phyloP scores from a whole-genome alignment of 1,140 invertebrate species.

The Ladona fulva region DNA sequence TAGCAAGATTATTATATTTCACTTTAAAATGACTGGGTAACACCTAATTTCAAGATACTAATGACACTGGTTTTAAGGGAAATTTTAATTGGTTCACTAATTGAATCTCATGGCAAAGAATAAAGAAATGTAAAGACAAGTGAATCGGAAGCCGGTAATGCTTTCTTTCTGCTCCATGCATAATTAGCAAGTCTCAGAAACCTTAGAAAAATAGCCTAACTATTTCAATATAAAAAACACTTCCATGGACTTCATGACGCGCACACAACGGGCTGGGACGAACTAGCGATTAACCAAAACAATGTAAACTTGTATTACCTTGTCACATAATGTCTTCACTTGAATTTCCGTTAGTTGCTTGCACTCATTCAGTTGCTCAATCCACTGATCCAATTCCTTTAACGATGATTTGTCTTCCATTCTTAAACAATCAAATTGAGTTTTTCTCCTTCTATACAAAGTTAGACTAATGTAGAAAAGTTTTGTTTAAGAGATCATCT shows the following conservation, averaged over 20 bases:
- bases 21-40: too few relatives aligned
- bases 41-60: too few relatives aligned
- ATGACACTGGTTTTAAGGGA: too few relatives aligned
- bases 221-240: slow-evolving; percentile 21
- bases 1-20: too few relatives aligned
- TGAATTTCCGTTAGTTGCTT: slow-evolving; percentile 99
- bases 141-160: too few relatives aligned
- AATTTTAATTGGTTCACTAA: too few relatives aligned
- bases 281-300: not conserved
- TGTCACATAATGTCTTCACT: slow-evolving; percentile 99
- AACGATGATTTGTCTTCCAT: slow-evolving; percentile 91
- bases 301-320: slow-evolving; percentile 56
- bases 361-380: slow-evolving; percentile 99
- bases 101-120: too few relatives aligned
- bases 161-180: too few relatives aligned
- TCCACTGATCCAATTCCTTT: slow-evolving; percentile 99
- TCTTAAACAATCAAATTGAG: not conserved
- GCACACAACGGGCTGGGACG: slow-evolving; percentile 30
- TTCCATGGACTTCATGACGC: slow-evolving; percentile 32
- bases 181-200: slow-evolving; percentile 24
- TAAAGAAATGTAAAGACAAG: too few relatives aligned
- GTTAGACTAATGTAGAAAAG: not conserved
- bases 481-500: not conserved
- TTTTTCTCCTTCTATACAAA: not conserved
- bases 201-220: slow-evolving; percentile 25